phyloP scores from a whole-genome alignment of 2,113 vertebrate species.

The Prionailurus viverrinus region DNA sequence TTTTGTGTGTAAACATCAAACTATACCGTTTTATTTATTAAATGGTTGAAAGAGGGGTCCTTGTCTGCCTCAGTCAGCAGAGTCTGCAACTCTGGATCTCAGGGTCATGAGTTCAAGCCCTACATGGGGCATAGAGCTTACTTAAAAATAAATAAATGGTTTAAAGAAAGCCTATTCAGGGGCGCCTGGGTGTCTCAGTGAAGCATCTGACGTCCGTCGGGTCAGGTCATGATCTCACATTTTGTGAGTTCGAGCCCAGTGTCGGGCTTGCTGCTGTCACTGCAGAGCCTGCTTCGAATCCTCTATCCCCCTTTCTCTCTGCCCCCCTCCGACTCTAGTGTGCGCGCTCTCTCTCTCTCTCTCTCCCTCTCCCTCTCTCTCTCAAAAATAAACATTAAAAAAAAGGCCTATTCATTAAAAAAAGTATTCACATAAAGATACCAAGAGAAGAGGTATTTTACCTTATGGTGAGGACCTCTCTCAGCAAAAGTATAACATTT shows the following conservation, averaged over 20 bases:
- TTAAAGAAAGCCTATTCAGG: conserved; percentile 20
- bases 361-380: too few relatives aligned
- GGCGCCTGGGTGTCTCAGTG: too few relatives aligned
- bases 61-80: neutral
- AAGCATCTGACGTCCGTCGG: too few relatives aligned
- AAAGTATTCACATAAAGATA: neutral
- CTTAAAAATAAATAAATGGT: neutral
- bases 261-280: too few relatives aligned
- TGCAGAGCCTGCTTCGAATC: too few relatives aligned
- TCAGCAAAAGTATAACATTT: neutral
- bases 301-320: too few relatives aligned
- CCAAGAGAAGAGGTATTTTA: neutral
- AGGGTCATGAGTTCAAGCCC: neutral
- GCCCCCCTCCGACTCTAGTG: too few relatives aligned
- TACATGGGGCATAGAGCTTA: neutral
- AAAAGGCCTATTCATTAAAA: neutral
- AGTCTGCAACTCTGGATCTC: neutral
- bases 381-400: too few relatives aligned
- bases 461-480: neutral
- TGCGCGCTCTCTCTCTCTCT: too few relatives aligned
- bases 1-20: neutral
- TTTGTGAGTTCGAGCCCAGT: too few relatives aligned
- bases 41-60: neutral
- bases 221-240: too few relatives aligned
- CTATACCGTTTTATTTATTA: conserved; percentile 10